phyloP scores from a whole-genome alignment of 2,797 vertebrate species.

The Crypturellus tataupa region DNA sequence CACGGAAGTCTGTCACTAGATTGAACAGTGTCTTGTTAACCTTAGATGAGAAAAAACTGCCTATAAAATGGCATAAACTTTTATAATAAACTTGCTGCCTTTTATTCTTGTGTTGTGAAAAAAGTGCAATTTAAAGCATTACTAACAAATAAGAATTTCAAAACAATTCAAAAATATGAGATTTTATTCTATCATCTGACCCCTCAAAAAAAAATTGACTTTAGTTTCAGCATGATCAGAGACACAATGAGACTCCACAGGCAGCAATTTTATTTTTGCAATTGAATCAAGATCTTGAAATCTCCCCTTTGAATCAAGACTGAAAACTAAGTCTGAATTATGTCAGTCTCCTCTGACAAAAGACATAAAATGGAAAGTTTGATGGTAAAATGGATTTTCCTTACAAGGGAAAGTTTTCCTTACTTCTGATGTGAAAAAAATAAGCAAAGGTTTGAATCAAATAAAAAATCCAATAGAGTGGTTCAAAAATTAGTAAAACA shows the following conservation, averaged over 20 bases:
- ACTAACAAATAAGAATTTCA: not conserved
- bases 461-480: not conserved
- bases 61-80: not conserved
- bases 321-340: conserved; percentile 54
- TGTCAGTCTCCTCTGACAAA: conserved; percentile 14
- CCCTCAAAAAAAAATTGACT: not conserved
- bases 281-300: conserved; percentile 37
- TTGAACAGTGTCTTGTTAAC: not conserved
- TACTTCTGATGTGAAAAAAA: not conserved
- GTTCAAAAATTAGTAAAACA: not conserved
- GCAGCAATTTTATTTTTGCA: conserved; percentile 34
- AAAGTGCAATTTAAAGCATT: not conserved
- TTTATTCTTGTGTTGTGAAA: not conserved
- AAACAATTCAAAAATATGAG: not conserved
- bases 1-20: not conserved
- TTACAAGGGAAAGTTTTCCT: not conserved
- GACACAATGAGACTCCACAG: conserved; percentile 45
- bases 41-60: not conserved
- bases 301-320: not conserved
- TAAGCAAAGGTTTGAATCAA: not conserved
- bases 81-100: not conserved
- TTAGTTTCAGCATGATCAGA: conserved; percentile 30
- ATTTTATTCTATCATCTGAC: not conserved
- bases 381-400: too few species aligned
- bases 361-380: conserved; percentile 43